phyloP scores from a whole-genome alignment of 1,140 invertebrate genomes.

The Trichonephila inaurata region DNA sequence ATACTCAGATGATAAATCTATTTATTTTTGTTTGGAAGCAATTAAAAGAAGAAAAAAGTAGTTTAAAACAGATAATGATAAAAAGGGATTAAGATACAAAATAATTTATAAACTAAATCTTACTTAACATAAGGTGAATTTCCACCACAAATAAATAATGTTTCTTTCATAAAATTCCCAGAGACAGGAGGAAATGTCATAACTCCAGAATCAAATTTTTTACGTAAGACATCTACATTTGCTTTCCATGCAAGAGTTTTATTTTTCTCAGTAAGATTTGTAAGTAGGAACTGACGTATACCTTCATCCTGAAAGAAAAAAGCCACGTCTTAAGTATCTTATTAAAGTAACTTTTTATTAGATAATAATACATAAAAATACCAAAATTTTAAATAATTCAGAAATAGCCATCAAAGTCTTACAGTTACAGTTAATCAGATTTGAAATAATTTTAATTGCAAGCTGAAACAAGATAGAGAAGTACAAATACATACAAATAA shows the following conservation, averaged over 20 bases:
- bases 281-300: conserved; percentile 87
- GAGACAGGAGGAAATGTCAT: conserved; percentile 79
- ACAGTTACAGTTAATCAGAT: no score
- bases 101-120: conserved; percentile 76
- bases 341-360: not conserved
- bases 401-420: no score
- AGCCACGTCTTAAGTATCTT: not conserved
- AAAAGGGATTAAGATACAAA: no score
- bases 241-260: conserved; percentile 86
- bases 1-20: no score
- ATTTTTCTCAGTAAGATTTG: conserved; percentile 87
- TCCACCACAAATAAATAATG: conserved; percentile 90
- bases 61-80: no score
- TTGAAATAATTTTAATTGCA: no score
- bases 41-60: no score
- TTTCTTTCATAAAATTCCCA: conserved; percentile 81
- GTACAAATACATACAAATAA: no score
- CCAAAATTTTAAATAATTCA: not conserved
- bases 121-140: conserved; percentile 90
- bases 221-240: conserved; percentile 87
- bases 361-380: not conserved
- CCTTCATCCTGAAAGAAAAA: conserved; percentile 80
- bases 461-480: no score
- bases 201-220: conserved; percentile 84
- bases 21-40: no score